phyloP scores from a whole-genome alignment of 2,113 vertebrate species.

The Capra hircus region DNA sequence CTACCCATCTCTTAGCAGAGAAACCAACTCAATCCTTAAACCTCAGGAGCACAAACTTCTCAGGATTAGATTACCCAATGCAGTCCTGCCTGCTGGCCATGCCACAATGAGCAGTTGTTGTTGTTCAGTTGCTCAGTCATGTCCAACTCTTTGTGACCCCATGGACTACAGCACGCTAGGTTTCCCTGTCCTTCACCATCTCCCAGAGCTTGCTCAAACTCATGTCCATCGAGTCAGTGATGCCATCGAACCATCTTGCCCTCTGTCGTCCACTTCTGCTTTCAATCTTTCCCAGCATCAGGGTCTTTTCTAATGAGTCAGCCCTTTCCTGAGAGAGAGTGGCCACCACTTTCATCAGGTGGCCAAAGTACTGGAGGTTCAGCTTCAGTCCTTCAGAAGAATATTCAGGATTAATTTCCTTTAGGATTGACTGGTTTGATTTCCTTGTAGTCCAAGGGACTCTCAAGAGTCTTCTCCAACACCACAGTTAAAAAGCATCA shows the following conservation, averaged over 20 bases:
- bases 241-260: neutral
- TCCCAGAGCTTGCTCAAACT: neutral
- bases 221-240: neutral
- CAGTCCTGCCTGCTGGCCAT: neutral
- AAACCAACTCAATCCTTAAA: neutral
- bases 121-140: neutral
- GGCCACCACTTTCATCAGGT: neutral
- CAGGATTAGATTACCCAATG: neutral
- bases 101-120: slow-evolving; percentile 15
- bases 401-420: neutral
- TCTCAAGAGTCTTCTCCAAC: neutral
- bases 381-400: neutral
- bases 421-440: neutral
- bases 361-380: neutral
- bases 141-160: neutral
- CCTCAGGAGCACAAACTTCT: neutral
- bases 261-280: neutral
- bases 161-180: neutral
- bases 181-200: neutral
- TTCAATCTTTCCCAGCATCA: neutral
- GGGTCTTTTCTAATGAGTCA: neutral
- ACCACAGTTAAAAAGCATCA: neutral
- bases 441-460: neutral
- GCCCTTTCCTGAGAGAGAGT: neutral
- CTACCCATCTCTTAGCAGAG: neutral